These are phyloP conservation scores for Pteria penguin DNA, from an alignment of 2,888 invertebrate species.

Conservation along the genomic window DNA sequence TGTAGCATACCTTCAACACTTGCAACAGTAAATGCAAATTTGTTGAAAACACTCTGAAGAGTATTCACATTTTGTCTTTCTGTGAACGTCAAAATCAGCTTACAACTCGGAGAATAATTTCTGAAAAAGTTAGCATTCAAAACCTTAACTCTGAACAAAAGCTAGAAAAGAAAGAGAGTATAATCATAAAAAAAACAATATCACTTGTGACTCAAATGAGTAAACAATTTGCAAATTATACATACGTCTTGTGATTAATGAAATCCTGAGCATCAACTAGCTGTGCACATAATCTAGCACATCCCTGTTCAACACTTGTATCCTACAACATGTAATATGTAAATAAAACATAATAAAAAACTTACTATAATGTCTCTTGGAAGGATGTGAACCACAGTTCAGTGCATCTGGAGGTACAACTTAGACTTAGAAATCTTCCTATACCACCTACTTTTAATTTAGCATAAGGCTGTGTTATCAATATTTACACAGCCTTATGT, in stretches of 20 bases:
- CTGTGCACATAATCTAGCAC: conserved; percentile 58
- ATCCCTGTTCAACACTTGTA: conserved; percentile 51
- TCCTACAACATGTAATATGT: conserved; percentile 39
- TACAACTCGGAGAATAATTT: not conserved
- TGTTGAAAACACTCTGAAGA: not conserved
- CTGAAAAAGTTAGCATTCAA: not conserved
- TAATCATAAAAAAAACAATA: too few relatives aligned
- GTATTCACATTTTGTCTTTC: not conserved
- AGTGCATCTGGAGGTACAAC: too few relatives aligned
- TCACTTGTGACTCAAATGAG: too few relatives aligned
- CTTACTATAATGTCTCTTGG: too few relatives aligned
- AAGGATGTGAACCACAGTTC: too few relatives aligned
- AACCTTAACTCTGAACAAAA: too few relatives aligned
- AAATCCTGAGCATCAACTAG: conserved; percentile 53
- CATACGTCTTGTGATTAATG: conserved; percentile 55
- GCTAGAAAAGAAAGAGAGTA: too few relatives aligned
- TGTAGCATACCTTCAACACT: not conserved
- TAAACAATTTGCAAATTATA: not conserved
- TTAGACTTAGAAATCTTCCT: too few relatives aligned
- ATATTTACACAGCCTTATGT: too few relatives aligned
- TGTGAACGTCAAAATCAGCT: not conserved
- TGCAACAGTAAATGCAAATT: not conserved
- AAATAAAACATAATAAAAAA: not conserved
- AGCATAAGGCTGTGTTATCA: too few relatives aligned
- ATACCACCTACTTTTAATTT: too few relatives aligned